A percentile compares a stretch with the other conserved stretches of the same genome.
These are phyloP conservation scores for Alosa alosa DNA, from an alignment of 2,113 vertebrate species.

Conservation along the genomic window DNA sequence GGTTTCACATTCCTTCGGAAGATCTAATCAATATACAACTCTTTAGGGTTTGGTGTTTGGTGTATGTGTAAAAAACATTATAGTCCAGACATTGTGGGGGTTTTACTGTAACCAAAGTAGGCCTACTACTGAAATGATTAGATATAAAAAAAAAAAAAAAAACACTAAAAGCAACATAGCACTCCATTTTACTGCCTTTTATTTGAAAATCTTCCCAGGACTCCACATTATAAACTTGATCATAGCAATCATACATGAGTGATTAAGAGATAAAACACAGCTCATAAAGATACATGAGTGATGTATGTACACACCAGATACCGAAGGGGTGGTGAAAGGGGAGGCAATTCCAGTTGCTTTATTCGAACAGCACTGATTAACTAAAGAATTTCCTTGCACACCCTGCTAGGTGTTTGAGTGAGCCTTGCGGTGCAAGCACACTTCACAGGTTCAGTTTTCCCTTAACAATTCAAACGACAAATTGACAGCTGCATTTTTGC, in stretches of 20 bases:
- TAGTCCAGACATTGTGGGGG: no score
- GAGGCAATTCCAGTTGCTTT: background rate
- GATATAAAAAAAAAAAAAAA: background rate
- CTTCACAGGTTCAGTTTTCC: background rate
- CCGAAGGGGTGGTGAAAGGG: background rate
- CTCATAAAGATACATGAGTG: slow-evolving; percentile 1
- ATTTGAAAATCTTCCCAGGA: slow-evolving; percentile 8
- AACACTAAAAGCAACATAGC: slow-evolving; percentile 27
- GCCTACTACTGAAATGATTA: background rate
- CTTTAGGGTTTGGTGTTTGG: no score
- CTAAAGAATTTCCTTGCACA: background rate
- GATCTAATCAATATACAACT: no score
- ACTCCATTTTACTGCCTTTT: background rate
- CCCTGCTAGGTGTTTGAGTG: background rate
- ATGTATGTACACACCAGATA: background rate
- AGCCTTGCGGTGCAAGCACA: background rate
- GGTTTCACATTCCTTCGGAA: no score
- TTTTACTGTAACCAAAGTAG: no score
- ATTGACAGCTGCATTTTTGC: background rate
- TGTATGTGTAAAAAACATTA: no score
- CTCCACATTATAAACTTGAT: slow-evolving; percentile 16
- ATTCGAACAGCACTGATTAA: background rate
- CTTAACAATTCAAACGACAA: background rate
- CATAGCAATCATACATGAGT: background rate
- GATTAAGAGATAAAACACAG: background rate